Percentiles rank a stretch among this genome's conserved stretches.
These are phyloP conservation scores for Pluvialis apricaria DNA, from an alignment of 2,113 vertebrate genomes.

Conservation along the genomic window DNA sequence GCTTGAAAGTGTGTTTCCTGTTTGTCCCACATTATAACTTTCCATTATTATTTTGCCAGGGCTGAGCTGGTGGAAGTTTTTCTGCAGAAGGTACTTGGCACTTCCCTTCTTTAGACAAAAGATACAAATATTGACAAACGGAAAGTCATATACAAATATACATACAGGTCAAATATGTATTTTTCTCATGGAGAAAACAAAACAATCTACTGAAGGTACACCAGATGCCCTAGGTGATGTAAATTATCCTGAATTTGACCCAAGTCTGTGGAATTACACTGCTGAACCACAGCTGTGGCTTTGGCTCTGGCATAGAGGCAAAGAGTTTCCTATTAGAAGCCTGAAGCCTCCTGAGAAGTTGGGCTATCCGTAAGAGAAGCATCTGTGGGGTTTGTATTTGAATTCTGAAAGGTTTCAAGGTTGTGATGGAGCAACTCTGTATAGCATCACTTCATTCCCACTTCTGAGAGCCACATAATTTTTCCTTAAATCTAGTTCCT, in stretches of 20 bases:
- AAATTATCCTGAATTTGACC: background rate
- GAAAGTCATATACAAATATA: background rate
- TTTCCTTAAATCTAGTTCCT: background rate
- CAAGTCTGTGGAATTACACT: background rate
- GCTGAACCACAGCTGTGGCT: background rate
- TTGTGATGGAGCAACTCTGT: background rate
- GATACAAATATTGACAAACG: background rate
- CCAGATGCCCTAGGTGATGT: background rate
- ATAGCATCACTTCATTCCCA: background rate
- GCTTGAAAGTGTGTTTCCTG: constrained; percentile 25
- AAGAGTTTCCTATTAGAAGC: background rate
- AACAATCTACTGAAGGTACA: background rate
- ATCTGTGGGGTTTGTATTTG: background rate
- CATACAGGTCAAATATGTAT: background rate
- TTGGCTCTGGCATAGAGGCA: background rate
- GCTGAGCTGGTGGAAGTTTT: background rate
- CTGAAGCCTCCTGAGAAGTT: background rate
- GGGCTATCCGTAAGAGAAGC: background rate
- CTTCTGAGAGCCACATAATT: background rate
- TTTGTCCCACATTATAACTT: background rate
- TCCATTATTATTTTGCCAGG: background rate
- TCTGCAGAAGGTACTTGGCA: background rate
- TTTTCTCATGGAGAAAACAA: background rate
- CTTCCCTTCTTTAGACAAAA: background rate
- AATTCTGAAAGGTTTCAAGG: background rate